Percentiles rank a stretch among this genome's conserved stretches.
phyloP scores from a whole-genome alignment of 2,888 invertebrate species.

The Norana najaformis region DNA sequence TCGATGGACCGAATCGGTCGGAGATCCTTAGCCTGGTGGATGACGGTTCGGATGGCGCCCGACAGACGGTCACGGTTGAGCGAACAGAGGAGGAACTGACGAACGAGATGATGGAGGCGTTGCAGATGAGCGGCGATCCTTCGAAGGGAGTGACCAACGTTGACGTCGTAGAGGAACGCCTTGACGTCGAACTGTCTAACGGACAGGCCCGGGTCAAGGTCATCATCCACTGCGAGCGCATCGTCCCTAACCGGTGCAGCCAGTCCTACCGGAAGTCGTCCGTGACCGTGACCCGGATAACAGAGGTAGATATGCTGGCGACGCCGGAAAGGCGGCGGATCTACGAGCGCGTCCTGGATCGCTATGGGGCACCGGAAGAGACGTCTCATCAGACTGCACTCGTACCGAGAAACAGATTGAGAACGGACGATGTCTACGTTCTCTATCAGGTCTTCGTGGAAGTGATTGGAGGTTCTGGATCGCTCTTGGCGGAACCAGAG shows the following conservation, averaged over 20 bases:
- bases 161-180: constrained; percentile 47
- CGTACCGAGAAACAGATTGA: constrained; percentile 5
- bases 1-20: constrained; percentile 8
- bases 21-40: background rate
- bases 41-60: background rate
- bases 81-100: constrained; percentile 23
- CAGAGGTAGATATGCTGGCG: constrained; percentile 58
- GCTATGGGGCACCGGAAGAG: background rate
- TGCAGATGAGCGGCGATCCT: background rate
- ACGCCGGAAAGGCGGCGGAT: constrained; percentile 57
- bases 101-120: background rate
- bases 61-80: background rate
- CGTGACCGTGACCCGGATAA: constrained; percentile 58
- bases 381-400: background rate
- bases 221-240: constrained; percentile 58
- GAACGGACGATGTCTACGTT: background rate
- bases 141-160: constrained; percentile 42
- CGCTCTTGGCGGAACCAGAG: background rate
- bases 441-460: background rate
- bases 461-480: background rate
- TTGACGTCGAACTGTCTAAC: constrained; percentile 44
- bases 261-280: constrained; percentile 55
- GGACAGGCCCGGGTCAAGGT: constrained; percentile 47
- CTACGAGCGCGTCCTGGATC: constrained; percentile 53
- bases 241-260: constrained; percentile 48